Conservation (phyloP, 2,888 invertebrate species). For the Labia minor region DNA sequence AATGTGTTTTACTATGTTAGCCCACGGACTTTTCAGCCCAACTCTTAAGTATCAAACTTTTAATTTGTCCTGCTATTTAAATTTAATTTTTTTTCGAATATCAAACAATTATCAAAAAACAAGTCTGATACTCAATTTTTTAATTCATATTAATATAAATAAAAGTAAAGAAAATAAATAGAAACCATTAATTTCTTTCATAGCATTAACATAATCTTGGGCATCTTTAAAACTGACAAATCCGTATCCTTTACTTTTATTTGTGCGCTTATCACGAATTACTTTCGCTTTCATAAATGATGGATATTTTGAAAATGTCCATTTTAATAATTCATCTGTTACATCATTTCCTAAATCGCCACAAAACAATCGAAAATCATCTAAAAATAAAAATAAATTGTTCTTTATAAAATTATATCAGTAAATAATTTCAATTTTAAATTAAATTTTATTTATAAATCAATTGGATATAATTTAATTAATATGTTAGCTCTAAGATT, state of each 20-base stretch:
- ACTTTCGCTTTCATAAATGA: slow-evolving; percentile 49
- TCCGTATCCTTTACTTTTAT: slow-evolving; percentile 52
- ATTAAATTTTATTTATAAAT: no score
- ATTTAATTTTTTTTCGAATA: no score
- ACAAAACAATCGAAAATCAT: slow-evolving; percentile 50
- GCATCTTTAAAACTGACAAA: slow-evolving; percentile 51
- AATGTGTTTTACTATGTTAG: no score
- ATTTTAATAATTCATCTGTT: slow-evolving; percentile 46
- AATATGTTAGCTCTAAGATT: not conserved
- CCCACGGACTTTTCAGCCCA: no score
- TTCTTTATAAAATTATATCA: no score
- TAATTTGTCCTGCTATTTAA: no score
- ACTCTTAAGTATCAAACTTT: no score
- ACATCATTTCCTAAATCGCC: slow-evolving; percentile 55
- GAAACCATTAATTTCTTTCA: slow-evolving; percentile 49
- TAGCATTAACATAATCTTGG: slow-evolving; percentile 47
- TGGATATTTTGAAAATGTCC: slow-evolving; percentile 44
- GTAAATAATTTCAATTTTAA: no score
- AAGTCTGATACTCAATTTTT: no score
- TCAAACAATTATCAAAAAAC: no score
- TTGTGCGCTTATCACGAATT: slow-evolving; percentile 45
- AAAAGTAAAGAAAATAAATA: no score
- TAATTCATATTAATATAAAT: no score
- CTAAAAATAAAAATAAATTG: slow-evolving; percentile 31
- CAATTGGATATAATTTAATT: not conserved